Evolutionary conservation across 2,113 vertebrate genomes (phyloP).

Genomic region (Malurus alboscapulatus): DNA sequence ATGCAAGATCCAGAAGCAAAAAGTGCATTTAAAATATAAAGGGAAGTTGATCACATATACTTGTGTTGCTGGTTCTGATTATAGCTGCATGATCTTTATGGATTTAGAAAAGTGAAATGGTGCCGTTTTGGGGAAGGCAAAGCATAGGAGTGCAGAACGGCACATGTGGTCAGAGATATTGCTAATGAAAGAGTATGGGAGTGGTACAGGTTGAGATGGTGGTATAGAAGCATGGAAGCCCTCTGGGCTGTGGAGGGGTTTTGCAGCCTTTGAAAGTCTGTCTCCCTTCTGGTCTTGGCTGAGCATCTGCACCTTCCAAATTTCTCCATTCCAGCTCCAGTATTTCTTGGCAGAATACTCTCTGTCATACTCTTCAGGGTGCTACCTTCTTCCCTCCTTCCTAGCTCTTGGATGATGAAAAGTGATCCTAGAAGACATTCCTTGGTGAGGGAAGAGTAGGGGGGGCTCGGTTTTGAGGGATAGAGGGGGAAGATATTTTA

Average conservation of each 20-base stretch:
- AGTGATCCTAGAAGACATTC: neutral
- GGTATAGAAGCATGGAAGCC: neutral
- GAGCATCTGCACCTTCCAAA: neutral
- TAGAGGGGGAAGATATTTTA: neutral
- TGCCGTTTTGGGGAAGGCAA: neutral
- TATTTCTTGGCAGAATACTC: neutral
- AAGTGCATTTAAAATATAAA: neutral
- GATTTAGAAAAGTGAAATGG: neutral
- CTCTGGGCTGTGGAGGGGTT: neutral
- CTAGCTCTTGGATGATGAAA: neutral
- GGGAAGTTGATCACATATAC: neutral
- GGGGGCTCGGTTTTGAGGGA: neutral
- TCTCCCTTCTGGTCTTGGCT: neutral
- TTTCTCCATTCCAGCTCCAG: neutral
- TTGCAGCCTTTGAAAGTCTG: neutral
- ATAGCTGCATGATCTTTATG: neutral
- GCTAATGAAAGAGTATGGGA: neutral
- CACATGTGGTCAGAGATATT: neutral
- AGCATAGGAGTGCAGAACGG: neutral
- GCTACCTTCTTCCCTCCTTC: neutral
- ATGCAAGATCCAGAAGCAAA: neutral
- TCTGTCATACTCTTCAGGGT: neutral
- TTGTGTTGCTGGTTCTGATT: accelerated
- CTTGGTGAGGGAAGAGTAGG: no score
- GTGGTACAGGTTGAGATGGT: neutral